Evolutionary conservation across 2,888 invertebrate genomes (phyloP).

Genomic region (Andrena chrysosceles): DNA sequence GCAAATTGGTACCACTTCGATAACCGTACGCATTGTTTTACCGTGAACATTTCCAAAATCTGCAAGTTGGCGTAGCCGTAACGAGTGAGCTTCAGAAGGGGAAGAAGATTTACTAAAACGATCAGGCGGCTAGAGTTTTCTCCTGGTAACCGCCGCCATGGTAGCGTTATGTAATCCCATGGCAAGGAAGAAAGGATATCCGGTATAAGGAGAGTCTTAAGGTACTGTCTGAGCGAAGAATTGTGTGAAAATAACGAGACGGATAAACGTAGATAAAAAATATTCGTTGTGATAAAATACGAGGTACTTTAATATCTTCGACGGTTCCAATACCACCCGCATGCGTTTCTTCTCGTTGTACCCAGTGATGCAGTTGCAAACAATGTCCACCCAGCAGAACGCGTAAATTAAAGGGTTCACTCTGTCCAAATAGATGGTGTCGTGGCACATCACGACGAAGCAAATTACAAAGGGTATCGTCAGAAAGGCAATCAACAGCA

Average conservation of each 20-base stretch:
- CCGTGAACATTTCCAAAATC: constrained; percentile 73
- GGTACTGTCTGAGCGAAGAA: constrained; percentile 61
- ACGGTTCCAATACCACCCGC: constrained; percentile 70
- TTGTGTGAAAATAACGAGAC: not conserved
- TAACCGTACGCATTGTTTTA: constrained; percentile 54
- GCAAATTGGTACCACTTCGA: no score
- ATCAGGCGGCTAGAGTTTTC: constrained; percentile 39
- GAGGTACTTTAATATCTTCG: constrained; percentile 75
- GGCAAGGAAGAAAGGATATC: constrained; percentile 80
- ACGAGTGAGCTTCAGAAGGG: constrained; percentile 77
- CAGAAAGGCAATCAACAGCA: constrained; percentile 75
- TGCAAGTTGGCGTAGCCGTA: constrained; percentile 75
- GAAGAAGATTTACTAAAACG: constrained; percentile 75
- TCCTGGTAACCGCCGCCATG: constrained; percentile 77
- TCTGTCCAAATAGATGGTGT: constrained; percentile 69
- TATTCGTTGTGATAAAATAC: not conserved
- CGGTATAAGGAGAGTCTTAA: constrained; percentile 71
- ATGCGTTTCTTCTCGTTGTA: constrained; percentile 64
- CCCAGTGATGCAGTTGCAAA: constrained; percentile 77
- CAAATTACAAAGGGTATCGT: constrained; percentile 79
- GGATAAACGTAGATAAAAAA: not conserved
- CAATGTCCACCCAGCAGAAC: constrained; percentile 80
- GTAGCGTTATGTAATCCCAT: constrained; percentile 77
- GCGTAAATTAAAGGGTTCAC: constrained; percentile 76
- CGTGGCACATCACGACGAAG: constrained; percentile 77